A percentile compares a stretch with the other conserved stretches of the same genome.
phyloP scores from a whole-genome alignment of 2,797 vertebrate species.

The Hoplostethus atlanticus region DNA sequence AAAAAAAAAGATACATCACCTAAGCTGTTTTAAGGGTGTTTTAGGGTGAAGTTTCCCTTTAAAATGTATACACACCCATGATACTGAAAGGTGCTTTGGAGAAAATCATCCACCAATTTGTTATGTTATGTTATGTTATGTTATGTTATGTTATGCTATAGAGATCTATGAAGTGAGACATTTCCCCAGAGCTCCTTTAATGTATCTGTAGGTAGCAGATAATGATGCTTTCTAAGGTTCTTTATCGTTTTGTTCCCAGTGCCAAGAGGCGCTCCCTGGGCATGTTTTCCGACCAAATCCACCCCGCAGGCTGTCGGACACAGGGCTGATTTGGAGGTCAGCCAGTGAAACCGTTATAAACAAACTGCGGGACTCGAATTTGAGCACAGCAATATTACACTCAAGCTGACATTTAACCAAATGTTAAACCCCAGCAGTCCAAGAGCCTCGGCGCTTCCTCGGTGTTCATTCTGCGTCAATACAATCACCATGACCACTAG shows the following conservation, averaged over 20 bases:
- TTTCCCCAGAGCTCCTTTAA: background rate
- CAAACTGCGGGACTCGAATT: background rate
- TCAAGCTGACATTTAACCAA: constrained; percentile 2
- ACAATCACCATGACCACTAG: background rate
- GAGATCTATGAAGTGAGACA: background rate
- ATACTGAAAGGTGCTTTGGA: too few species aligned
- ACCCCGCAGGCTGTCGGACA: background rate
- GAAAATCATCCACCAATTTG: too few species aligned
- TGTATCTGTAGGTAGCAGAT: background rate
- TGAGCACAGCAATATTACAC: background rate
- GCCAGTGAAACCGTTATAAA: background rate
- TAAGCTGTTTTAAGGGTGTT: too few species aligned
- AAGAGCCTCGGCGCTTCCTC: background rate
- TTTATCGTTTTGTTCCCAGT: background rate
- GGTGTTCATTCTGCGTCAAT: too few species aligned
- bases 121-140: too few species aligned
- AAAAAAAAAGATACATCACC: too few species aligned
- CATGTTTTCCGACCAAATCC: background rate
- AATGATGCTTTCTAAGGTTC: background rate
- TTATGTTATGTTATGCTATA: too few species aligned
- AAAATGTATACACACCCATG: too few species aligned
- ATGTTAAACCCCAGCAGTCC: background rate
- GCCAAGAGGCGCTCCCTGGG: background rate
- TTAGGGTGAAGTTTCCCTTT: too few species aligned
- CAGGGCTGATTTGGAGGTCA: background rate